Evolutionary conservation across 2,888 invertebrate genomes (phyloP), one percentile per base, ranked within the genome.

Genomic region (Smittia aterrima): DNA sequence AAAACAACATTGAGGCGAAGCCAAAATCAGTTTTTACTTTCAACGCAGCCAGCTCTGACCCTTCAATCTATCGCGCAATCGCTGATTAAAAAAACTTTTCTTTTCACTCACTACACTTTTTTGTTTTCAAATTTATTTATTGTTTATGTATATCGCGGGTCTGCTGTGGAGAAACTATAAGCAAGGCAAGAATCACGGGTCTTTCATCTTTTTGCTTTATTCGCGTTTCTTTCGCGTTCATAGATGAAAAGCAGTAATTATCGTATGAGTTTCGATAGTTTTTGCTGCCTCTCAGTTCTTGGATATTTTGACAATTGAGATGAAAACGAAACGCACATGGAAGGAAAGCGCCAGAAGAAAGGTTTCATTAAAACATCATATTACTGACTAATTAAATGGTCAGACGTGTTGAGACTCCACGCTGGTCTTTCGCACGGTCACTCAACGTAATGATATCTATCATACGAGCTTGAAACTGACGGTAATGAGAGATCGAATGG

Each of bases 51-150:
- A 58, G 58, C 58, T 18, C 58, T 58, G 58, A 58, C 58, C 58
- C 58, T 58, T 58, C 58, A 58, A 58, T 58, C 58, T 58, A 6
- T 58, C 18, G 58, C 58, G 58, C 22, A 58, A 58, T 58, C 58
- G 58, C 58, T 22, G 58, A 58, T 58, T 58, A 58, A 58, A 58
- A 47, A 58, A 58, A 58, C 58, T 58, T 58, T 58, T 58, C 58
- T 58, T 58, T 58, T 58, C 58, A 58, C n/a, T 58, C 58, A 58
- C 2, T 58, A 58, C 22, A 22, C 20, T 58, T 58, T 58, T 58
- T 58, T 58, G 9, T 22, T 58, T 58, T 58, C 58, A n/a, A 58
- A 18, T 58, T 58, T 58, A 22, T 58, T 22, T 47, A 2, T 18
- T 58, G 58, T 58, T 18, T 58, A 22, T 58, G 3, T 58, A 58